These are phyloP conservation scores for Ctenoplectra terminalis DNA, from an alignment of 1,140 invertebrate species.

Conservation along the genomic window DNA sequence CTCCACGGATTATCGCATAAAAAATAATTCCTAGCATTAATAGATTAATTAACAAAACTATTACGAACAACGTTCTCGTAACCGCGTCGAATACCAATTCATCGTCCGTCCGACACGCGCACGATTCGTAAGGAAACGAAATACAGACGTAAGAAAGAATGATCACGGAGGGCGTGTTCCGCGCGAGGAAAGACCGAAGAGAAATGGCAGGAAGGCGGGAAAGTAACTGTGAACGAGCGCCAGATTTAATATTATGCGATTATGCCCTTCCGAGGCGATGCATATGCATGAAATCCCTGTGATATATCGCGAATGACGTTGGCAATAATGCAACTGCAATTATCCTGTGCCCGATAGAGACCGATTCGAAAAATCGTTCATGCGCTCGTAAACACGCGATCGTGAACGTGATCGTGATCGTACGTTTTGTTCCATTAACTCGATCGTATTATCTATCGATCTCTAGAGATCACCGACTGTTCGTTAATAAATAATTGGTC, in stretches of 20 bases:
- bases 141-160: conserved; percentile 37
- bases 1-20: too few relatives aligned
- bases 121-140: not conserved
- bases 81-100: conserved; percentile 12
- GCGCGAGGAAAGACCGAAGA: conserved; percentile 29
- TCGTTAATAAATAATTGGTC: conserved; percentile 66
- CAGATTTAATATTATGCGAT: conserved; percentile 62
- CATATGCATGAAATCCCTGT: conserved; percentile 75
- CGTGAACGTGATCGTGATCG: conserved; percentile 57
- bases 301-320: conserved; percentile 78
- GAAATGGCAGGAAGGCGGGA: conserved; percentile 54
- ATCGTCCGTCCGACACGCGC: not conserved
- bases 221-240: conserved; percentile 53
- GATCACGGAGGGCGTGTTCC: conserved; percentile 21
- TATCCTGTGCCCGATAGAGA: conserved; percentile 58
- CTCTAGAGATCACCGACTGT: conserved; percentile 36
- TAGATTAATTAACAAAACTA: conserved; percentile 11
- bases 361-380: conserved; percentile 3
- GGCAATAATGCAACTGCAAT: conserved; percentile 79
- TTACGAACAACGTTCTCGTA: conserved; percentile 5
- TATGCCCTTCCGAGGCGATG: conserved; percentile 64
- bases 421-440: conserved; percentile 42
- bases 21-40: too few relatives aligned
- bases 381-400: conserved; percentile 60
- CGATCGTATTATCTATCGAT: conserved; percentile 50